Evolutionary conservation across 2,797 vertebrate species (phyloP).

Genomic region (Oreochromis mossambicus): DNA sequence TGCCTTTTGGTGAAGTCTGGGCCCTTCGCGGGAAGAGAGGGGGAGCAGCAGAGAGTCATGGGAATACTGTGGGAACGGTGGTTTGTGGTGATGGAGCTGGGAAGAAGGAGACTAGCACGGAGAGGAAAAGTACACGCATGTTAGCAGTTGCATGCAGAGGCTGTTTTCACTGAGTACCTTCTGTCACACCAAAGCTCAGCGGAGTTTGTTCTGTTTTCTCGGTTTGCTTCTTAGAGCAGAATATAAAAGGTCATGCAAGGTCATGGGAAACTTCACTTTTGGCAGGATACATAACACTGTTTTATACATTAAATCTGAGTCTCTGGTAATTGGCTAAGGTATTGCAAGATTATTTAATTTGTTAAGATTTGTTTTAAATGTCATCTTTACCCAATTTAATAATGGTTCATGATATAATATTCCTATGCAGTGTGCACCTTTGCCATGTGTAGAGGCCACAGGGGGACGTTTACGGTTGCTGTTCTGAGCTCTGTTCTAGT

Average conservation of each 20-base stretch:
- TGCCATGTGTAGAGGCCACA: neutral
- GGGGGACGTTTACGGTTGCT: neutral
- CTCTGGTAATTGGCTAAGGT: neutral
- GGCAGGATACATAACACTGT: neutral
- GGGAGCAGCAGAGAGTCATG: conserved; percentile 55
- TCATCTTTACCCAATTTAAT: neutral
- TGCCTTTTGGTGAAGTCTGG: conserved; percentile 68
- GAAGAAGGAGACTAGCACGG: conserved; percentile 38
- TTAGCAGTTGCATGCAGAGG: conserved; percentile 37
- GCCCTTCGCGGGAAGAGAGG: conserved; percentile 50
- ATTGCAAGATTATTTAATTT: neutral
- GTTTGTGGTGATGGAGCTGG: conserved; percentile 55
- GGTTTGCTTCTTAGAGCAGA: conserved; percentile 8
- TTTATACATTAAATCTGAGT: neutral
- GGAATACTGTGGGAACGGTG: conserved; percentile 72
- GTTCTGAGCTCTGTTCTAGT: neutral
- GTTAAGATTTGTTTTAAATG: neutral
- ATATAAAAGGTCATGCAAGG: conserved; percentile 50
- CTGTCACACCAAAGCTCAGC: conserved; percentile 40
- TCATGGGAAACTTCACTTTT: conserved; percentile 35
- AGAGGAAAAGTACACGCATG: conserved; percentile 25
- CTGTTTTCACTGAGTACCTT: conserved; percentile 54
- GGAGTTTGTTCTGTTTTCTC: conserved; percentile 9
- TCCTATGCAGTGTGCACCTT: neutral
- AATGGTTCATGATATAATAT: neutral